phyloP scores from a whole-genome alignment of 2,797 vertebrate genomes.

The Sebastes steindachneri region DNA sequence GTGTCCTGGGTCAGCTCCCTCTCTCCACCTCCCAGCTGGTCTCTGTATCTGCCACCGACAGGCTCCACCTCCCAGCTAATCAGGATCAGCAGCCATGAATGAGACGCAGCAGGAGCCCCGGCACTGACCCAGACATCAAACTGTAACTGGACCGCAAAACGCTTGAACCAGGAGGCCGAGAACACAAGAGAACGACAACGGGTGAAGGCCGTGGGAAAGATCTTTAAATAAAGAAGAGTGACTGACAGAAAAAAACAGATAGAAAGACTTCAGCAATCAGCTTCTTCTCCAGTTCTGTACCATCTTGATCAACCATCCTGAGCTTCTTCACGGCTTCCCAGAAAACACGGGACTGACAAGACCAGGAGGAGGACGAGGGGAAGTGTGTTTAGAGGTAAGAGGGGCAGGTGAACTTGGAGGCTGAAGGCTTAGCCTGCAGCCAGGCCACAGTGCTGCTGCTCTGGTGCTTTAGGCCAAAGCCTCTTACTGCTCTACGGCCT shows the following conservation, averaged over 20 bases:
- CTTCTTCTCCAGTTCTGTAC: neutral
- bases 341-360: neutral
- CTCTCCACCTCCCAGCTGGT: conserved; percentile 42
- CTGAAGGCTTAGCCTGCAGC: conserved; percentile 56
- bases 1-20: conserved; percentile 26
- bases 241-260: neutral
- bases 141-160: conserved; percentile 29
- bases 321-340: neutral
- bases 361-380: neutral
- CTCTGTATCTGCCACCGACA: conserved; percentile 50
- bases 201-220: neutral
- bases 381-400: conserved; percentile 73
- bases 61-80: conserved; percentile 81
- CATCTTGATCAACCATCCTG: neutral
- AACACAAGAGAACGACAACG: neutral
- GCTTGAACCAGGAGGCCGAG: neutral
- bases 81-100: conserved; percentile 82
- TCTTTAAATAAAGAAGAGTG: neutral
- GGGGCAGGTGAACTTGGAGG: conserved; percentile 25
- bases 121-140: conserved; percentile 59
- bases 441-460: conserved; percentile 52
- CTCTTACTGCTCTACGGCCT: conserved; percentile 75
- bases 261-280: neutral
- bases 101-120: conserved; percentile 56
- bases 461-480: conserved; percentile 83